phyloP scores from a whole-genome alignment of 1,140 invertebrate species.

The Pararge aegeria region DNA sequence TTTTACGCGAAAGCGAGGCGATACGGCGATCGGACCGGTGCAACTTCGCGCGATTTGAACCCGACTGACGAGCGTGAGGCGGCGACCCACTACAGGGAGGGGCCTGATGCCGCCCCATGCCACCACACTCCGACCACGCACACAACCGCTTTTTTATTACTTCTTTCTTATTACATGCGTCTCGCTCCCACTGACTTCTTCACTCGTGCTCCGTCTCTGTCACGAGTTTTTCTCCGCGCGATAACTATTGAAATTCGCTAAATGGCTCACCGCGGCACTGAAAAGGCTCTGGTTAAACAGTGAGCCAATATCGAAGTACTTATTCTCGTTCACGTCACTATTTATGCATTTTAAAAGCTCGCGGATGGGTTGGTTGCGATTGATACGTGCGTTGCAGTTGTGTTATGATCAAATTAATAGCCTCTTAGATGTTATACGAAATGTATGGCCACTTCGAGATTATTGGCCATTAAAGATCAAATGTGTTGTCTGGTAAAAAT shows the following conservation, averaged over 20 bases:
- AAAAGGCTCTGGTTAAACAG: slow-evolving; percentile 76
- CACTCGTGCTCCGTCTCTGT: slow-evolving; percentile 45
- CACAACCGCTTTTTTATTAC: slow-evolving; percentile 76
- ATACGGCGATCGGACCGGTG: slow-evolving; percentile 54
- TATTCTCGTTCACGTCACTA: slow-evolving; percentile 62
- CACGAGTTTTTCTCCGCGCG: slow-evolving; percentile 73
- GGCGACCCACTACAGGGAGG: slow-evolving; percentile 66
- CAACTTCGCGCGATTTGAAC: slow-evolving; percentile 58
- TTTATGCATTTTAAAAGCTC: slow-evolving; percentile 49
- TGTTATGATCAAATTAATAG: slow-evolving; percentile 8
- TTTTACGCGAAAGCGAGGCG: slow-evolving; percentile 61
- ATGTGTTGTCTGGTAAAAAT: slow-evolving; percentile 10
- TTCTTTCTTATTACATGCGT: slow-evolving; percentile 67
- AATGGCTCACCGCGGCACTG: slow-evolving; percentile 73
- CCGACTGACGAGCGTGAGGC: slow-evolving; percentile 63
- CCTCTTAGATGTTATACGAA: slow-evolving; percentile 10
- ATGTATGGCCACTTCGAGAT: slow-evolving; percentile 14
- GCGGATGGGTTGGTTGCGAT: slow-evolving; percentile 6
- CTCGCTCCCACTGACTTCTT: slow-evolving; percentile 47
- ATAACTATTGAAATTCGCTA: slow-evolving; percentile 80
- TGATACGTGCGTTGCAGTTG: slow-evolving; percentile 6
- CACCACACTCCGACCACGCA: slow-evolving; percentile 75
- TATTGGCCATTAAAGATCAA: slow-evolving; percentile 14
- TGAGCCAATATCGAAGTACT: slow-evolving; percentile 72
- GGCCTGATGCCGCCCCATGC: slow-evolving; percentile 72